Base-by-base conservation (phyloP, 1,140 invertebrate genomes). In the Sminthurinus signatus region DNA sequence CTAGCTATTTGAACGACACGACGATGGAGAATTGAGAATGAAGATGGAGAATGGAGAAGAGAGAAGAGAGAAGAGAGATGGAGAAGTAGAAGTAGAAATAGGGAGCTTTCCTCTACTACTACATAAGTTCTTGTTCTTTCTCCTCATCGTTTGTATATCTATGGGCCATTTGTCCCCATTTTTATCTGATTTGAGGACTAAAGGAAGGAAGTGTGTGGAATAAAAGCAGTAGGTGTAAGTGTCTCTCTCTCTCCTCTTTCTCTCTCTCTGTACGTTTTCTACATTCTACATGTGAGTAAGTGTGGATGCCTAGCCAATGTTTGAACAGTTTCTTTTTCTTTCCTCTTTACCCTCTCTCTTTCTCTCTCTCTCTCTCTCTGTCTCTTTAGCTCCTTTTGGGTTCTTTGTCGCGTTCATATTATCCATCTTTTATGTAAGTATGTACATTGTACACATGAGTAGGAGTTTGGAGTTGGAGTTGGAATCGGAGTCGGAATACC, bases 121-220 rank as follows among this genome's bases (percentile, higher is more conserved):
- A 28, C 50, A 52, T 28, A 52, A 28, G 50, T 48, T 19, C 46
- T 48, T 48, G 46, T 48, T 48, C 46, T 8, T 8, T 10, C n/a
- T n/a, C n/a, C n/a, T n/a, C n/a, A n/a, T n/a, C n/a, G 10, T 48
- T 14, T 44, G 58, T 50, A 31, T 60, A 60, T 60, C 21, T 60
- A 60, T 51, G 58, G 58, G 28, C 58, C 44, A 60, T 60, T 60
- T 60, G 58, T 60, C 58, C 58, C 25, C 58, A 51, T 48, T 60
- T 60, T 32, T 48, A 48, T 60, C 44, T 60, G 58, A 60, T 60
- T 60, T 51, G 25, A 46, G 31, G 44, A 60, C 43, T 59, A 59
- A 59, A 59, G 46, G 57, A 59, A 59, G 21, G 43, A 15, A 29
- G 43, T 44, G n/a, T 27, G 42, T 29, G 43, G 39, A 43, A 27